Percentiles rank a stretch among this genome's conserved stretches.
phyloP scores from a whole-genome alignment of 2,797 vertebrate species.

The Typhlichthys eigenmanni region DNA sequence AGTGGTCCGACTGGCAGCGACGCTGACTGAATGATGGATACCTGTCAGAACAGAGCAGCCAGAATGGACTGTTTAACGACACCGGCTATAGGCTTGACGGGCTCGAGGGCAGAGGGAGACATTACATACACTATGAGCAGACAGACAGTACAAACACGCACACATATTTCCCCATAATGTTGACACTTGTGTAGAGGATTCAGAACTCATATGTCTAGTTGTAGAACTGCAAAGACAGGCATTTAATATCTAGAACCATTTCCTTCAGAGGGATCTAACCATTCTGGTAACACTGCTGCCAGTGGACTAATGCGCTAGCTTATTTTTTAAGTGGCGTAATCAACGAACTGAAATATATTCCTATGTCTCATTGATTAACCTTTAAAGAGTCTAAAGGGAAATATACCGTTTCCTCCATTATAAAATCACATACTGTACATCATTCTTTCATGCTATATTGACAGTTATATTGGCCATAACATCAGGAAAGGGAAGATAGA shows the following conservation, averaged over 20 bases:
- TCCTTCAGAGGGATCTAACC: background rate
- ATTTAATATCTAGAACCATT: background rate
- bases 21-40: constrained; percentile 2
- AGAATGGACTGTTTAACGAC: constrained; percentile 1
- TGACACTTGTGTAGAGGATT: background rate
- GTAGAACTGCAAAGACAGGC: background rate
- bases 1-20: constrained; percentile 1
- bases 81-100: background rate
- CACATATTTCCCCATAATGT: background rate
- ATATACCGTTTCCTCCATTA: background rate
- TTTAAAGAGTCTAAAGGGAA: background rate
- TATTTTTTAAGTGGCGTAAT: background rate
- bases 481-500: no score
- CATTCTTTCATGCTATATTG: background rate
- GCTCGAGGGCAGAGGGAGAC: background rate
- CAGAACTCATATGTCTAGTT: background rate
- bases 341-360: background rate
- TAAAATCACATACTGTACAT: background rate
- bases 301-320: background rate
- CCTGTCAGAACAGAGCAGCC: constrained; percentile 6
- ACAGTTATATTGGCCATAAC: background rate
- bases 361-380: background rate
- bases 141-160: background rate
- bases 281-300: background rate
- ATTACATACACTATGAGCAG: background rate